Evolutionary conservation across 64 coral and sea anemone genomes (phyloP).

Genomic region (Hydrozoanthus tunicans): DNA sequence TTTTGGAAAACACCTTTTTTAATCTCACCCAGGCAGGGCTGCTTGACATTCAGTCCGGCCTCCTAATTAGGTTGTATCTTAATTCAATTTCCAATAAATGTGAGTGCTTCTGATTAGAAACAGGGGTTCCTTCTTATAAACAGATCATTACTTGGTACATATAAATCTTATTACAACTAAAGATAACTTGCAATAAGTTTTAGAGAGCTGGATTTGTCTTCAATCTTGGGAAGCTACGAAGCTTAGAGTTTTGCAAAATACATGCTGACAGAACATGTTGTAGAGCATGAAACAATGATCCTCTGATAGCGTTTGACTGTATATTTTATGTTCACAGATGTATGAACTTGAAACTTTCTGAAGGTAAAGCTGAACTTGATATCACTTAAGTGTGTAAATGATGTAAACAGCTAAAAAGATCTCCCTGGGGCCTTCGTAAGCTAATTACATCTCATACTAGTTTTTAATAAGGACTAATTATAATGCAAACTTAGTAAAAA

Average conservation of each 20-base stretch:
- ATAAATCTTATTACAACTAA: not conserved
- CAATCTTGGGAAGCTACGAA: not conserved
- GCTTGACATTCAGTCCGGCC: too few relatives aligned
- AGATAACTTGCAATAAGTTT: not conserved
- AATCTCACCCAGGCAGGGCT: not conserved
- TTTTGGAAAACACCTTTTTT: not conserved
- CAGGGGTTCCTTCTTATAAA: not conserved
- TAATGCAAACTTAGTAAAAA: not conserved
- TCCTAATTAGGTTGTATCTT: constrained; percentile 29
- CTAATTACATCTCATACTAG: not conserved
- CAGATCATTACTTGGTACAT: not conserved
- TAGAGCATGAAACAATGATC: too few relatives aligned
- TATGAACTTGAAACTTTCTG: not conserved
- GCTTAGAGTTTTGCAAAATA: not conserved
- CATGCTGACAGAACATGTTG: too few relatives aligned
- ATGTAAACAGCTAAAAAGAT: not conserved
- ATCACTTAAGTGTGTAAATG: not conserved
- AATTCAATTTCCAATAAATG: constrained; percentile 9
- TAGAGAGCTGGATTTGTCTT: not conserved
- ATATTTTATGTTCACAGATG: not conserved
- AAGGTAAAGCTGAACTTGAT: not conserved
- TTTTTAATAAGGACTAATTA: not conserved
- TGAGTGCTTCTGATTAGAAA: not conserved
- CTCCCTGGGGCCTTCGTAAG: not conserved
- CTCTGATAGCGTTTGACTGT: not conserved